Evolutionary conservation across 2,797 vertebrate species (phyloP).

Genomic region (Poeciliopsis infans): DNA sequence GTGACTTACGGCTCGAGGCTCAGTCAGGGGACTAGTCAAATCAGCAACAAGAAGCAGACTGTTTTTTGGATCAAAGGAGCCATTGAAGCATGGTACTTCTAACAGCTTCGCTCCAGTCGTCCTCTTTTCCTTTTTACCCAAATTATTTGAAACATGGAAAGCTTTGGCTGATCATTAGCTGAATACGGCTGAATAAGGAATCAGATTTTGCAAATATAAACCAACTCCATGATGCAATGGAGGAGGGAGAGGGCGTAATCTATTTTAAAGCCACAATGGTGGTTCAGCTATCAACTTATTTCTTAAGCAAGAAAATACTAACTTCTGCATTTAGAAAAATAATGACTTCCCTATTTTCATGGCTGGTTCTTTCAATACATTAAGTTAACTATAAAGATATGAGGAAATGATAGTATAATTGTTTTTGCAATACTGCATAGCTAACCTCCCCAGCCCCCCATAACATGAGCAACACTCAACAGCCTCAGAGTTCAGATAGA

Average conservation of each 20-base stretch:
- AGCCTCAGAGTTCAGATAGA: constrained; percentile 15
- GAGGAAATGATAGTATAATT: not conserved
- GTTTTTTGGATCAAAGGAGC: constrained; percentile 16
- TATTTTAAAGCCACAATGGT: not conserved
- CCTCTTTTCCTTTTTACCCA: constrained; percentile 4
- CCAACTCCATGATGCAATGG: constrained; percentile 3
- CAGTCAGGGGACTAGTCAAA: not conserved
- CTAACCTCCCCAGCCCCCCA: not conserved
- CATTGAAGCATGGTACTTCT: constrained; percentile 8
- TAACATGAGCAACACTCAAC: constrained; percentile 4
- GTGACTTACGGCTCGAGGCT: constrained; percentile 3
- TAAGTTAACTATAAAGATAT: not conserved
- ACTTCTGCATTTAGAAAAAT: not conserved
- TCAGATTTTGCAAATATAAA: constrained; percentile 1
- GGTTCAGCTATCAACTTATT: not conserved
- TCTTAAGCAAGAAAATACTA: not conserved
- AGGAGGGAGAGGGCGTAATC: not conserved
- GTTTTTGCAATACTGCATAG: constrained; percentile 6
- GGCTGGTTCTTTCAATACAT: not conserved
- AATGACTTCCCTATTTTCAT: not conserved
- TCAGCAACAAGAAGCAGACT: constrained; percentile 22
- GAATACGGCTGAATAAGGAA: not conserved
- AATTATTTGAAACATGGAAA: constrained; percentile 6
- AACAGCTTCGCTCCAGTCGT: not conserved
- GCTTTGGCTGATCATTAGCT: constrained; percentile 7